Evolutionary conservation across 2,888 invertebrate genomes (phyloP), one percentile per base, ranked within the genome.

Genomic region (Nephrotoma flavescens): DNA sequence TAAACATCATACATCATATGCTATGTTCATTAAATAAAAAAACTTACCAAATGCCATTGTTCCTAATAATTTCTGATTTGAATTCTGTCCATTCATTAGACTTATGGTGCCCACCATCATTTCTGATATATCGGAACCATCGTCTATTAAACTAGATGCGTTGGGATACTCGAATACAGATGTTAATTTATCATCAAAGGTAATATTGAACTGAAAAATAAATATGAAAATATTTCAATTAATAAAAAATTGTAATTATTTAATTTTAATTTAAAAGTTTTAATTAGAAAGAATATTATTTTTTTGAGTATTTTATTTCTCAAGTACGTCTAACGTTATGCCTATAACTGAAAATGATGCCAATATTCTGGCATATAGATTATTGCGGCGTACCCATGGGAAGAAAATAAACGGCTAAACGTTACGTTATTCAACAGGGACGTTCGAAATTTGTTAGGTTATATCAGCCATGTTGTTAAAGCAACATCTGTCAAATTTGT

Each of bases 161-260:
- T 97, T 97, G 86, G 98, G 98, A 92, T 98, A 98, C 93, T 98
- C 98, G 92, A 96, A 97, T 86, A 96, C 96, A 89, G 95, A 95
- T 89, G 97, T 97, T 87, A 96, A 94, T 87, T 95, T 94, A 91
- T 98, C 98, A 92, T 97, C 95, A 92, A 98, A 98, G 90, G 96
- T 95, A 90, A 98, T 96, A 91, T 95, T 96, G 90, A 97, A 92
- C 97, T 98, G 94, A 84, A 92, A 31, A 93, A 90, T 88, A 89
- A 89, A 90, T 87, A 89, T 88, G 87, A 86, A 87, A 87, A 87
- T 85, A 71, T 87, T 7, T 83, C 44, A 83, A 87, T 42, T 85
- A 42, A 85, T 15, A n/a, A 85, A 11, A 44, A 19, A n/a, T 42
- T 12, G 5, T 41, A 85, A 85, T 85, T 42, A 84, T n/a, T 7